Evolutionary conservation across 92 coral and sea anemone species (phyloP), one percentile per base, ranked within the genome.

Genomic region (Palythoa grandis): DNA sequence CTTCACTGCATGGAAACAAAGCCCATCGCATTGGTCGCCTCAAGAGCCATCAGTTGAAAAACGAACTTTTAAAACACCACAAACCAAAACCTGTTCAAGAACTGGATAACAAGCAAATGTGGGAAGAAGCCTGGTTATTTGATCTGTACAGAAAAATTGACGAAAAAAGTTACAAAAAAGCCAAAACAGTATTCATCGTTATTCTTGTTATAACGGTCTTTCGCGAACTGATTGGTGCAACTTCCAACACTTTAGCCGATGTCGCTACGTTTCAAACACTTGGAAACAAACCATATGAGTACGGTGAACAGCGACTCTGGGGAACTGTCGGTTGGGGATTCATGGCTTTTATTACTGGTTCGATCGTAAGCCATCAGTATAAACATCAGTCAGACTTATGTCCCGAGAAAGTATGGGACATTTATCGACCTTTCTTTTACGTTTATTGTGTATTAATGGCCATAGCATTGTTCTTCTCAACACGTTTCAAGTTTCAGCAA

Each of bases 391-490:
- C 89, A 13, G 98, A 96, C 43, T 89, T 96, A 19, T 96, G 98
- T 86, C 98, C 98, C 14, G 93, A 93, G 52, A 88, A 90, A 61
- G 93, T 94, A 57, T 95, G 77, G 77, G 95, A 96, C 86, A 94
- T 92, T 43, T 96, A 94, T 88, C 90, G 96, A 52, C 98, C 98
- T 1, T 93, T 96, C 87, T 96, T 96, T 86, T 96, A 94, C 83
- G 93, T 95, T 19, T 92, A 93, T 74, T 94, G 92, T n/a, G 75
- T 88, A 20, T 88, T 96, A 35, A 90, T 96, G 93, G 91, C 95
- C 11, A 70, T 92, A 22, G 94, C 98, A n/a, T 86, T 96, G 75
- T 87, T 94, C 75, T 86, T 95, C 35, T 86, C 98, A 20, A 90
- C 95, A 35, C 93, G 95, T 38, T 96, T 96, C 87, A 87, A 92